Conservation (phyloP, 2,113 vertebrate species). For the Ibidorhyncha struthersii region DNA sequence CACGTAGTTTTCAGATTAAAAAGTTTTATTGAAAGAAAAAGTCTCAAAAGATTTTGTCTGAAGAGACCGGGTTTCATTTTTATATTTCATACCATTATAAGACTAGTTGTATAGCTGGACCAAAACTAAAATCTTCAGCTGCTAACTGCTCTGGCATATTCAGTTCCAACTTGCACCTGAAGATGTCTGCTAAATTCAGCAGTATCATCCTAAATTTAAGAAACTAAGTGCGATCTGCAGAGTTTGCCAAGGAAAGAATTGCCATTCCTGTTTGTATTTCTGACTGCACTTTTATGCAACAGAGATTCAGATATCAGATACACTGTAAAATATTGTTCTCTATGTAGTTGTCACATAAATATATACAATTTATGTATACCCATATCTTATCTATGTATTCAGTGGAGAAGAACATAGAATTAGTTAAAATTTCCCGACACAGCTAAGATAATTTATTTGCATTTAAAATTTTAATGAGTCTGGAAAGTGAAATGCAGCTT, state of each 20-base stretch:
- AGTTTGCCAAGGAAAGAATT: not conserved
- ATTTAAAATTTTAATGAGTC: not conserved
- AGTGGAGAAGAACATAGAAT: not conserved
- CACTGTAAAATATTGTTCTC: not conserved
- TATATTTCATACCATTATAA: not conserved
- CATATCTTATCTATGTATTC: not conserved
- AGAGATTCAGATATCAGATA: not conserved
- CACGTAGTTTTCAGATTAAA: too few species aligned
- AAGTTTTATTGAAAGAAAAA: not conserved
- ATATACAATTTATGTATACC: not conserved
- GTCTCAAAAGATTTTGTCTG: not conserved
- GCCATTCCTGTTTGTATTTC: not conserved
- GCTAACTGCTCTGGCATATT: not conserved
- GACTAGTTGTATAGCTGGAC: not conserved
- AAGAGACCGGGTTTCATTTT: not conserved
- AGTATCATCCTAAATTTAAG: not conserved
- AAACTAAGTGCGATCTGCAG: not conserved
- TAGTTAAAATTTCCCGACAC: not conserved
- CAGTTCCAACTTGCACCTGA: not conserved
- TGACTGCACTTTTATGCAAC: not conserved
- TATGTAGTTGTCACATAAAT: not conserved
- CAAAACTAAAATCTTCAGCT: not conserved
- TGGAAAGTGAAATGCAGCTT: not conserved
- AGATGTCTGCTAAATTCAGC: not conserved
- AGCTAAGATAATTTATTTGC: not conserved